Conservation (phyloP, 35 echinoderm and acorn worm species). For the Holothuria glaberrima region DNA sequence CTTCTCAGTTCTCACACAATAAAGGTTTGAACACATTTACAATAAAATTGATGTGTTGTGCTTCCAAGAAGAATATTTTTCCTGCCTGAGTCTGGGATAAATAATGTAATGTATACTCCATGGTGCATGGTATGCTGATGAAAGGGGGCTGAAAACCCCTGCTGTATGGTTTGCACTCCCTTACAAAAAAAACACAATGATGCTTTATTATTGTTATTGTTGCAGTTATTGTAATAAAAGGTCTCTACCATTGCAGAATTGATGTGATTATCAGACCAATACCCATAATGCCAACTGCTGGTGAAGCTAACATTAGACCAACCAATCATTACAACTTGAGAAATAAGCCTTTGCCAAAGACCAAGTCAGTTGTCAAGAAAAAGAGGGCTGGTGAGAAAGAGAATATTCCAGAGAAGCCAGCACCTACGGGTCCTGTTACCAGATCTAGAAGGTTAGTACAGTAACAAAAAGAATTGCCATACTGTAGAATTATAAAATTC, state of each 20-base stretch:
- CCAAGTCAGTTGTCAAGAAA: neutral
- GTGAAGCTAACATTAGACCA: conserved; percentile 59
- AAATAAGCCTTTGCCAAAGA: conserved; percentile 47
- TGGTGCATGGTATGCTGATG: too few species aligned
- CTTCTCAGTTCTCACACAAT: too few species aligned
- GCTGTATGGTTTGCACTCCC: too few species aligned
- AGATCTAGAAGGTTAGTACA: conserved; percentile 15
- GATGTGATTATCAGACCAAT: neutral
- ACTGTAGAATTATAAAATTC: too few species aligned
- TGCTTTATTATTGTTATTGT: neutral
- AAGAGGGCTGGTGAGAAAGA: conserved; percentile 39
- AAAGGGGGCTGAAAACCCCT: too few species aligned
- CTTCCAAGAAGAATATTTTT: too few species aligned
- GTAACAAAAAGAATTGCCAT: too few species aligned
- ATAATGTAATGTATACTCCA: too few species aligned
- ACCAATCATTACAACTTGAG: conserved; percentile 59
- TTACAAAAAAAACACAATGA: too few species aligned
- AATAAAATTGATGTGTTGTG: too few species aligned
- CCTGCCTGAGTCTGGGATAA: too few species aligned
- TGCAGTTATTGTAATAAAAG: neutral
- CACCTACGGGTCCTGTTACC: neutral
- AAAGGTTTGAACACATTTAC: too few species aligned
- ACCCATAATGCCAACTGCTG: conserved; percentile 59
- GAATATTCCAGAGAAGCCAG: neutral
- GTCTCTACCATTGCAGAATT: neutral